Evolutionary conservation across 2,113 vertebrate genomes (phyloP).

Genomic region (Anas platyrhynchos): DNA sequence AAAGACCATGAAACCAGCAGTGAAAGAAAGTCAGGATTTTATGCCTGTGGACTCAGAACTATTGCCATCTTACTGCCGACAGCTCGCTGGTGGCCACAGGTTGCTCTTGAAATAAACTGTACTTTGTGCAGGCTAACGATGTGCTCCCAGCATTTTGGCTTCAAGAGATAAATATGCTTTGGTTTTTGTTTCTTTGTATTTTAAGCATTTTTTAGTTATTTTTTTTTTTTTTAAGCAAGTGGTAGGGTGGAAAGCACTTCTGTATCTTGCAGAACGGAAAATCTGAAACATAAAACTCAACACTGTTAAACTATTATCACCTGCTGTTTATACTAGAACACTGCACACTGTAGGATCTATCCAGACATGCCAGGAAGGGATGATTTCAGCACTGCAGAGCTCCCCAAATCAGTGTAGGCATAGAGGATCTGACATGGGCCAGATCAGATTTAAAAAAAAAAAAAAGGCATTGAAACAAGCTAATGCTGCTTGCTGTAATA

Average conservation of each 20-base stretch:
- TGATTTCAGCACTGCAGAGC: neutral
- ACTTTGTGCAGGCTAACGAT: neutral
- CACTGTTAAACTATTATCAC: neutral
- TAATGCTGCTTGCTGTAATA: neutral
- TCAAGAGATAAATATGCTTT: neutral
- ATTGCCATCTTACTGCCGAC: neutral
- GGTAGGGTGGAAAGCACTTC: neutral
- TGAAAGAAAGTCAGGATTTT: slow-evolving; percentile 18
- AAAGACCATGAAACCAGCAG: neutral
- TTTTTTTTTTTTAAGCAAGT: neutral
- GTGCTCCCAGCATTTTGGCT: neutral
- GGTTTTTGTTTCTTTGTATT: neutral
- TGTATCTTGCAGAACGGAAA: neutral
- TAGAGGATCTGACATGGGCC: neutral
- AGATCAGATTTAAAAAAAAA: neutral
- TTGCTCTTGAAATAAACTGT: slow-evolving; percentile 43
- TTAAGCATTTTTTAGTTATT: neutral
- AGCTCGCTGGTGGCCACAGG: slow-evolving; percentile 10
- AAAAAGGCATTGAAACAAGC: neutral
- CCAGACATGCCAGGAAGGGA: neutral
- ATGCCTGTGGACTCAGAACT: neutral
- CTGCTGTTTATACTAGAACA: neutral
- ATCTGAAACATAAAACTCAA: neutral
- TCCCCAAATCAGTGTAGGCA: neutral
- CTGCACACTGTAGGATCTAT: neutral